phyloP scores from a whole-genome alignment of 2,113 vertebrate species.

The Corythornis cristatus region DNA sequence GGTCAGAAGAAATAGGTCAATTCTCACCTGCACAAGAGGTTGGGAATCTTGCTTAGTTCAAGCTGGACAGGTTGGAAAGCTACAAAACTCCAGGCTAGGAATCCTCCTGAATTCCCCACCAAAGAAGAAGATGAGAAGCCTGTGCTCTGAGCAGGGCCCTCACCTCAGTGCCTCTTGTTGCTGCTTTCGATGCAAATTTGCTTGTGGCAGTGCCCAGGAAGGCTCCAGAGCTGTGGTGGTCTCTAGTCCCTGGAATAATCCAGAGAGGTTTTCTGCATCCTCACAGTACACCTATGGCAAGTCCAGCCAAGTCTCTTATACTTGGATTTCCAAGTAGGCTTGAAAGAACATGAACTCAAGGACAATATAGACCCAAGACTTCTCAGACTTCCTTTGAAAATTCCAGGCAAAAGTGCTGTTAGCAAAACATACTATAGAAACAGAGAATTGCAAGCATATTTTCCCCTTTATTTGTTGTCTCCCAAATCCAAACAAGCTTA shows the following conservation, averaged over 20 bases:
- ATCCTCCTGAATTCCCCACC: not conserved
- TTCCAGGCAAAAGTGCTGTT: not conserved
- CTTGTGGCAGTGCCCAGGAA: no score
- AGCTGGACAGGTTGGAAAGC: not conserved
- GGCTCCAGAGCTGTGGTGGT: not conserved
- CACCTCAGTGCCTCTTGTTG: not conserved
- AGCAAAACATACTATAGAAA: not conserved
- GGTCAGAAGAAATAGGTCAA: not conserved
- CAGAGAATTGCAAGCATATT: constrained; percentile 27
- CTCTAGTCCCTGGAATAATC: not conserved
- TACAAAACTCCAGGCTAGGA: not conserved
- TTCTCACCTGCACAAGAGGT: accelerated
- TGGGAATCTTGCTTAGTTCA: not conserved
- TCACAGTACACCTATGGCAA: accelerated
- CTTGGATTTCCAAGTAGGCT: not conserved
- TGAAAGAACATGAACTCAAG: not conserved
- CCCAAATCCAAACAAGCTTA: constrained; percentile 55
- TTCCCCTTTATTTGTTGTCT: constrained; percentile 48
- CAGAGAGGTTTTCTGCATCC: not conserved
- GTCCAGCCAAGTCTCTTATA: not conserved
- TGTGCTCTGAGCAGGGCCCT: not conserved
- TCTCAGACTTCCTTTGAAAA: not conserved
- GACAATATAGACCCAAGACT: not conserved
- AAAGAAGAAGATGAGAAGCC: accelerated
- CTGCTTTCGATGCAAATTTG: no score